Conservation (phyloP, 2,113 vertebrate genomes). For the Crotophaga sulcirostris region DNA sequence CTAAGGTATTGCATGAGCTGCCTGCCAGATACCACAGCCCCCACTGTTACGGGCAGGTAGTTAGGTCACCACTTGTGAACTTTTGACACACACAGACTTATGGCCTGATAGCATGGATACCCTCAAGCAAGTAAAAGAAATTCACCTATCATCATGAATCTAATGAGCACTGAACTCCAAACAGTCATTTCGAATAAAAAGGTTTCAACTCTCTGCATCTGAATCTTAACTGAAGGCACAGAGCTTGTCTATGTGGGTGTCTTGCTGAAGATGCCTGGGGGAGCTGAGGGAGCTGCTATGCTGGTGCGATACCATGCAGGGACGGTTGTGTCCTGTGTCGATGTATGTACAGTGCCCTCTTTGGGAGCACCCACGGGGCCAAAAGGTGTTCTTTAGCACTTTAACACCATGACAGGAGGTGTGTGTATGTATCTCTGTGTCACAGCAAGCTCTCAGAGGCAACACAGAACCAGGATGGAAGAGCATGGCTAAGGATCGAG, state of each 20-base stretch:
- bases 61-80: slow-evolving; percentile 48
- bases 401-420: fast-evolving
- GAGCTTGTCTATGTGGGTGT: neutral
- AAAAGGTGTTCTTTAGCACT: neutral
- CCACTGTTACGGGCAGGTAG: neutral
- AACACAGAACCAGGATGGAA: neutral
- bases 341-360: fast-evolving
- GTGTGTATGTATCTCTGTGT: neutral
- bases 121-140: slow-evolving; percentile 22
- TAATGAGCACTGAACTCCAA: neutral
- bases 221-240: neutral
- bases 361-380: neutral
- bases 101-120: neutral
- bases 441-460: neutral
- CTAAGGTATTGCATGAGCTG: slow-evolving; percentile 43
- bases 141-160: neutral
- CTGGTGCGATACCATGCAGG: neutral
- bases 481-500: neutral
- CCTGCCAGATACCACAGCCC: slow-evolving; percentile 36
- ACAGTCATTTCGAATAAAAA: neutral
- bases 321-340: neutral
- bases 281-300: neutral
- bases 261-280: neutral
- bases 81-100: slow-evolving; percentile 21
- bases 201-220: neutral